Base-by-base conservation (phyloP, 2,113 vertebrate species). In the Saccopteryx bilineata region DNA sequence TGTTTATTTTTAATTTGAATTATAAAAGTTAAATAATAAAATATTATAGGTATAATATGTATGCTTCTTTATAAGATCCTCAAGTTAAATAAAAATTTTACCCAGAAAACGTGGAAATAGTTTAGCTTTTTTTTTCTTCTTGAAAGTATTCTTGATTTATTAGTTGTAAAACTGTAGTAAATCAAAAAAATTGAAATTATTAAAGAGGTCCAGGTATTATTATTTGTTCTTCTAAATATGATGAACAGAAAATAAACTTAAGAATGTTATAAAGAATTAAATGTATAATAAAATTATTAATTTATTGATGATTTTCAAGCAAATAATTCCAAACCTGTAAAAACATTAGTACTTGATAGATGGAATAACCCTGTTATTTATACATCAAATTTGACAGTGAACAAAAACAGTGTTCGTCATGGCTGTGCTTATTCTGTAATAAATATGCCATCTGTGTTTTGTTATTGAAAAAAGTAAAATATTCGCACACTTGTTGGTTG, bases 231-330 rank as follows among this genome's bases (percentile, higher is more conserved):
- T 93, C 18, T 82, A 50, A 52, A 72, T 39, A 91, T 63, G 60
- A 60, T 31, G 3, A 14, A 85, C 26, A 83, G 63, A 94, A 91
- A 88, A 63, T 75, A 1, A 87, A 80, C 66, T 33, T 94, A 60
- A 74, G 81, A 69, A 76, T 54, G 11, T 4, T 46, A 65, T 87
- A 83, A 92, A 87, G 39, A 72, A 84, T 15, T 81, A 90, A 93
- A 79, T 75, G 33, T 26, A 72, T 81, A 91, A 93, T 97, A 93
- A 95, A 96, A 93, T 93, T 96, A 91, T 52, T 33, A 78, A 76
- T 7, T 48, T 88, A 86, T 14, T 68, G 11, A 82, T 87, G 87
- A 31, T 90, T 79, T 87, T 82, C 50, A 95, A 80, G 65, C 23
- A 75, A 75, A 93, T 90, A 84, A 87, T 97, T 87, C 75, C 13